A percentile compares a stretch with the other conserved stretches of the same genome.
These are phyloP conservation scores for Ectemnius continuus DNA, from an alignment of 2,888 invertebrate genomes.

Conservation along the genomic window DNA sequence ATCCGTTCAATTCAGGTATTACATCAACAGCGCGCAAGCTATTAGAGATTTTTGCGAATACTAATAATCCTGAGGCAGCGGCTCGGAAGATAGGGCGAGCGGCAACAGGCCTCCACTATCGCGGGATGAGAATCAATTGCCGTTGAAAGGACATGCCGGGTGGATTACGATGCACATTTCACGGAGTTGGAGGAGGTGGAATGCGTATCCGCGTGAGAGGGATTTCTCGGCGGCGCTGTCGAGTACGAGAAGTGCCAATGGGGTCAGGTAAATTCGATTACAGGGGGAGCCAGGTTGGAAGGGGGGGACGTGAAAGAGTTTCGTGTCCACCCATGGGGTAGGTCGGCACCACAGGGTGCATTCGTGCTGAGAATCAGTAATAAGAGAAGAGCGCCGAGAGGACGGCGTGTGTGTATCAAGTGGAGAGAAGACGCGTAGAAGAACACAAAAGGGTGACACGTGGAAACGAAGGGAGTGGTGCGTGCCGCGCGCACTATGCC, in stretches of 20 bases:
- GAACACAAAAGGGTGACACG: slow-evolving; percentile 15
- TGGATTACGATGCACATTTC: slow-evolving; percentile 12
- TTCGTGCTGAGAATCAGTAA: slow-evolving; percentile 11
- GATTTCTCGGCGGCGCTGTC: slow-evolving; percentile 21
- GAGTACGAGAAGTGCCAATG: slow-evolving; percentile 29
- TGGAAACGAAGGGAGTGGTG: slow-evolving; percentile 30
- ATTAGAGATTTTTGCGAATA: slow-evolving; percentile 8
- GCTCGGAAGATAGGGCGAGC: too few relatives aligned
- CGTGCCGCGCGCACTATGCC: not conserved
- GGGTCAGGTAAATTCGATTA: slow-evolving; percentile 52
- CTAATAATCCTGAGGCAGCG: not conserved
- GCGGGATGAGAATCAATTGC: too few relatives aligned
- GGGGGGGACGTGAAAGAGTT: slow-evolving; percentile 11
- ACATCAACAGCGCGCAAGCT: slow-evolving; percentile 1
- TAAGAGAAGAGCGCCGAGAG: not conserved
- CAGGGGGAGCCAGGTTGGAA: not conserved
- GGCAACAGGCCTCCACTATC: too few relatives aligned
- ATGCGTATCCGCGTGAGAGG: slow-evolving; percentile 3
- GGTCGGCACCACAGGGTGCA: slow-evolving; percentile 49
- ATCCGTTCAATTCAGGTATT: slow-evolving; percentile 7
- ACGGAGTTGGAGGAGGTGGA: not conserved
- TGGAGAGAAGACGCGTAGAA: not conserved
- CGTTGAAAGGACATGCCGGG: too few relatives aligned
- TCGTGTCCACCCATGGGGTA: slow-evolving; percentile 42
- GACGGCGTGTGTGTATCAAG: slow-evolving; percentile 2